Conservation (phyloP, 2,888 invertebrate genomes). For the Caenorhabditis becei region DNA sequence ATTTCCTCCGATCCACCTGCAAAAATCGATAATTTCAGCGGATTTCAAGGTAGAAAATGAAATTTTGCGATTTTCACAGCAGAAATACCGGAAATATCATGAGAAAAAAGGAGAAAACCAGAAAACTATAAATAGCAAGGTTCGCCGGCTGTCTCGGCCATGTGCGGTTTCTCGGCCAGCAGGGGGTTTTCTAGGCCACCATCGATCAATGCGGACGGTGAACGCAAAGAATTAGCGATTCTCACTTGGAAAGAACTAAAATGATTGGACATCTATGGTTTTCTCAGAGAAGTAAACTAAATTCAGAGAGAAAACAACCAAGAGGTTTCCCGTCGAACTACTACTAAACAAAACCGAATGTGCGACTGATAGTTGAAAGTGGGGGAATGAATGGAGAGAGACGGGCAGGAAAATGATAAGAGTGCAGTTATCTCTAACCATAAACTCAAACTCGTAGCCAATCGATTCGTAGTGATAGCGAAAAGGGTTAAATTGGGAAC, state of each 20-base stretch:
- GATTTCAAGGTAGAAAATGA: too few species aligned
- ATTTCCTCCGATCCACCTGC: too few species aligned
- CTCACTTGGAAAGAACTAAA: neutral
- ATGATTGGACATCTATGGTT: neutral
- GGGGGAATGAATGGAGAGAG: neutral
- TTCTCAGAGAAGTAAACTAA: neutral
- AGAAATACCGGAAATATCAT: neutral
- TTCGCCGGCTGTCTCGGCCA: neutral
- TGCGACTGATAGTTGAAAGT: too few species aligned
- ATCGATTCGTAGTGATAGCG: neutral
- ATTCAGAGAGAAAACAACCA: too few species aligned
- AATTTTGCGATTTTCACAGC: too few species aligned
- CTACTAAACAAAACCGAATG: too few species aligned
- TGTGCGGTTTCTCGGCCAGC: neutral
- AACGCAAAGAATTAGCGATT: neutral
- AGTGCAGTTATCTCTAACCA: neutral
- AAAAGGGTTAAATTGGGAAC: too few species aligned
- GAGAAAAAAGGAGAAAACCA: neutral
- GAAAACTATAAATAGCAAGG: neutral
- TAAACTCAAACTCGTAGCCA: constrained; percentile 6
- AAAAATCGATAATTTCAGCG: too few species aligned
- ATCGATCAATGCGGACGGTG: neutral
- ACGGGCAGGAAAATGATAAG: neutral
- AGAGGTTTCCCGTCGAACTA: too few species aligned
- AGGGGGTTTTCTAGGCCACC: constrained; percentile 11